Evolutionary conservation across 2,888 invertebrate genomes (phyloP), one percentile per base, ranked within the genome.

Genomic region (Aleiodes testaceus): DNA sequence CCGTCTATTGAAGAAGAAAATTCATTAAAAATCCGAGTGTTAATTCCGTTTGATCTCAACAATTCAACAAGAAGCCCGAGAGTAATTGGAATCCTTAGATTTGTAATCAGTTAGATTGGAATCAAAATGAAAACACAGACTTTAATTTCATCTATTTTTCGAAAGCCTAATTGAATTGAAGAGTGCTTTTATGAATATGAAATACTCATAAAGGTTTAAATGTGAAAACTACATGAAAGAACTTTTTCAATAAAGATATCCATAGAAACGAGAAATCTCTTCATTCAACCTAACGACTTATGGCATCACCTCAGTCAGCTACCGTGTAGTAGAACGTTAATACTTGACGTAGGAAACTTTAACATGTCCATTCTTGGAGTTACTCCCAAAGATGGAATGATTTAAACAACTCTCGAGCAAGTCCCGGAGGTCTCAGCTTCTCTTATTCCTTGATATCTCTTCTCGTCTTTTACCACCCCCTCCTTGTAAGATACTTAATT

Each of bases 401-500:
- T 26, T 53, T 22, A 53, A 26, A 20, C 53, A 30, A 26, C 36
- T 36, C 36, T 36, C 36, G 11, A 26, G 53, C 26, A 53, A 53
- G 26, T 53, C 22, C 53, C 53, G 53, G 53, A 20, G 53, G 26
- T 53, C 59, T 55, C 30, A 14, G 30, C 16, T 16, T 42, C 44
- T 63, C 61, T 45, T 18, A 14, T 42, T 20, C 26, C 45, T 14
- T 63, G 45, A 63, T 63, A 59, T 59, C 59, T 59, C 59, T 14
- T 59, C 44, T 59, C 42, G 36, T 70, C 74, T 59, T 67, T 55
- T 65, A 26, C 67, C 61, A 74, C 68, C 65, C 45, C 65, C 30
- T 20, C 69, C 66, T 53, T 70, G 70, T 71, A 72, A 72, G 74
- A 69, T 47, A 82, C 84, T 84, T 86, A 86, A 87, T 87, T 86